Evolutionary conservation across 2,888 invertebrate genomes (phyloP), one percentile per base, ranked within the genome.

Genomic region (Junonia oenone): DNA sequence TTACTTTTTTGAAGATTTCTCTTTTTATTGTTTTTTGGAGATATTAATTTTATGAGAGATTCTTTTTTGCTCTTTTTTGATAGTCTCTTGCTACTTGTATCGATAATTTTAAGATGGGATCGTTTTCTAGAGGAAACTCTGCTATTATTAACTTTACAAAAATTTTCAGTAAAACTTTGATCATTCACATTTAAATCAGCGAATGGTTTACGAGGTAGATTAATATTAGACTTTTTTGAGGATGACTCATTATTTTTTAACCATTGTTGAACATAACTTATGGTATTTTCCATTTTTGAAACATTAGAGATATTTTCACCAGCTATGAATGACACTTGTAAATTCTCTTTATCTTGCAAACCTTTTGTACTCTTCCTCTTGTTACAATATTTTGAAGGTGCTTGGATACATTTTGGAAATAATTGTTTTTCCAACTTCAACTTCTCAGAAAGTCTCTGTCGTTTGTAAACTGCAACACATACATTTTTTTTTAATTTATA

Each of bases 331-430:
- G 15, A 13, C n/a, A 54, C 40, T 46, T 58, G 53, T 47, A 47
- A 66, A 47, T 79, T 83, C 72, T 81, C 78, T 67, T 83, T 83
- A 49, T 58, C 47, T 66, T 55, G 62, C 62, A 33, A 17, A 38
- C 17, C 22, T 45, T 62, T 67, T n/a, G 62, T 61, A 62, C 75
- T 78, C 72, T 78, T 88, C 53, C 78, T 78, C 68, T 81, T 88
- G 63, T 90, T 89, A 56, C 56, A 73, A 69, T 89, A 89, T 63
- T 81, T 87, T 17, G 62, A 53, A 45, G 80, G 78, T 57, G 85
- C 89, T 74, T 89, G 87, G 62, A 90, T 87, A 61, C 85, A 84
- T 66, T 80, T 67, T 55, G 89, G 88, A 59, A 90, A 90, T n/a
- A 88, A 3, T 61, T 83, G 73, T 63, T 78, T 87, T 71, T 90